These are phyloP conservation scores for Monopis laevigella DNA, from an alignment of 2,888 invertebrate genomes.

Conservation along the genomic window DNA sequence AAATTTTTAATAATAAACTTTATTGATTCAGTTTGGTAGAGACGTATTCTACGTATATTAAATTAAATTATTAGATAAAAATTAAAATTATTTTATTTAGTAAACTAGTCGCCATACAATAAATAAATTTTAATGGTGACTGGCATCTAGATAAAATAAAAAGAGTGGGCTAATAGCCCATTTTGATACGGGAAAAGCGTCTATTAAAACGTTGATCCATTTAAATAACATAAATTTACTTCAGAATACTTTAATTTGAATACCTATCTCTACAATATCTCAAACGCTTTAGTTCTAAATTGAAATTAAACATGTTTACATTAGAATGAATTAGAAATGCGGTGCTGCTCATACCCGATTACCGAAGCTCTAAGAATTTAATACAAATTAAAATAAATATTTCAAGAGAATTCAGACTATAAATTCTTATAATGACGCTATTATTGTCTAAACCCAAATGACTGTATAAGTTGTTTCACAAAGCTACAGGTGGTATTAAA, in stretches of 20 bases:
- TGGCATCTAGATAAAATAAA: too few relatives aligned
- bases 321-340: conserved; percentile 32
- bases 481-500: conserved; percentile 52
- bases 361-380: conserved; percentile 3
- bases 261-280: conserved; percentile 1
- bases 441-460: conserved; percentile 47
- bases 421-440: conserved; percentile 39
- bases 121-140: too few relatives aligned
- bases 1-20: too few relatives aligned
- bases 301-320: conserved; percentile 15
- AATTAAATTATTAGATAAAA: too few relatives aligned
- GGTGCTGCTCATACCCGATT: not conserved
- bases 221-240: conserved; percentile 8
- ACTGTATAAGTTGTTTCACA: conserved; percentile 30
- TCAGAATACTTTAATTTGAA: conserved; percentile 4
- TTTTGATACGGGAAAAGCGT: too few relatives aligned
- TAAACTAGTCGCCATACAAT: too few relatives aligned
- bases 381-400: conserved; percentile 35
- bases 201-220: conserved; percentile 1
- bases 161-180: too few relatives aligned
- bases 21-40: too few relatives aligned
- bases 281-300: conserved; percentile 4
- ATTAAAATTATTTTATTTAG: too few relatives aligned
- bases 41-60: too few relatives aligned
- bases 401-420: conserved; percentile 26